These are phyloP conservation scores for Halichoeres trimaculatus DNA, from an alignment of 2,113 vertebrate species.

Conservation along the genomic window DNA sequence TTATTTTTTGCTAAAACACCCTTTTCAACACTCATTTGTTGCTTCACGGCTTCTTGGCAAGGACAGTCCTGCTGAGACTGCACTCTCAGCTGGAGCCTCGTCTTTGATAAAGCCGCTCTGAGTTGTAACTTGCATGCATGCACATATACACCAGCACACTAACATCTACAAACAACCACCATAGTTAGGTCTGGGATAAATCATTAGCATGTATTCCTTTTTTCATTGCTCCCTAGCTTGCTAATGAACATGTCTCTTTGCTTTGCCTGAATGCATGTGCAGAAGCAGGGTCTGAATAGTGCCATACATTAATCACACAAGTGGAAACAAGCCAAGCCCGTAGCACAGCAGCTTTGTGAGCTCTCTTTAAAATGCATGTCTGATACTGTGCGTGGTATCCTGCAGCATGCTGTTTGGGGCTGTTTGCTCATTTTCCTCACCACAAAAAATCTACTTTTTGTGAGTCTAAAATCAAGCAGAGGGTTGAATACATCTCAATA, in stretches of 20 bases:
- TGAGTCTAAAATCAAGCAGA: constrained; percentile 26
- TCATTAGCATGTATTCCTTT: constrained; percentile 54
- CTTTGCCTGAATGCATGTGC: constrained; percentile 44
- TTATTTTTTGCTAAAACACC: constrained; percentile 20
- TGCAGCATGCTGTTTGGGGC: constrained; percentile 32
- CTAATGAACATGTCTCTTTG: constrained; percentile 71
- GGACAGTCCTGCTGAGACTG: constrained; percentile 53
- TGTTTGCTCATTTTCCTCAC: constrained; percentile 45
- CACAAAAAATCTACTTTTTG: constrained; percentile 59
- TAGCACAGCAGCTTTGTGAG: constrained; percentile 57
- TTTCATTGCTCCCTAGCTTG: constrained; percentile 31
- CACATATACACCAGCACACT: constrained; percentile 26
- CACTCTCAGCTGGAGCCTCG: constrained; percentile 42
- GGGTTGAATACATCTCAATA: constrained; percentile 69
- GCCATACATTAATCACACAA: constrained; percentile 72
- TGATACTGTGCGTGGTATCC: constrained; percentile 38
- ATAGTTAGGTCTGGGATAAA: constrained; percentile 43
- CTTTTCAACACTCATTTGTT: constrained; percentile 51
- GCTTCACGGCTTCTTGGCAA: constrained; percentile 32
- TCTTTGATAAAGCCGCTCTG: constrained; percentile 63
- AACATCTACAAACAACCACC: constrained; percentile 34
- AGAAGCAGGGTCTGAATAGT: constrained; percentile 37
- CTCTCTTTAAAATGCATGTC: constrained; percentile 60
- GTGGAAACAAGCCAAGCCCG: constrained; percentile 59
- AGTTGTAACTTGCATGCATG: constrained; percentile 28